These are phyloP conservation scores for Cheilosia variabilis DNA, from an alignment of 2,888 invertebrate genomes.

Conservation along the genomic window DNA sequence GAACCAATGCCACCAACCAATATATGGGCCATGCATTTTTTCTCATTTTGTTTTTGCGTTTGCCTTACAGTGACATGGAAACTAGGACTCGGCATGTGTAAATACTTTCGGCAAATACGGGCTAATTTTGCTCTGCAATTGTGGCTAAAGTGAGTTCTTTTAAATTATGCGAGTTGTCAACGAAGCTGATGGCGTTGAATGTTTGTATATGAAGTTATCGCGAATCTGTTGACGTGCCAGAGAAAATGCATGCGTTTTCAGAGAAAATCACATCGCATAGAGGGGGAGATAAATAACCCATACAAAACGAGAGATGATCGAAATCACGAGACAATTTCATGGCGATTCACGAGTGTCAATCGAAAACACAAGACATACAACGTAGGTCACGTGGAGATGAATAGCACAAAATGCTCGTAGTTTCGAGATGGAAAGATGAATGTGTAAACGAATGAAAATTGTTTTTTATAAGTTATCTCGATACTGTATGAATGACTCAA, in stretches of 20 bases:
- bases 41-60: too few species aligned
- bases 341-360: neutral
- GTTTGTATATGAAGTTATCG: neutral
- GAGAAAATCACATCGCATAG: slow-evolving; percentile 10
- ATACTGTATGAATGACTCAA: neutral
- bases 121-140: too few species aligned
- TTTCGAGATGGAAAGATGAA: neutral
- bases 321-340: slow-evolving; percentile 1
- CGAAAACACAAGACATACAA: neutral
- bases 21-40: slow-evolving; percentile 39
- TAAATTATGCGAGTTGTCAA: neutral
- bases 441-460: neutral
- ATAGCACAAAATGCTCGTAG: neutral
- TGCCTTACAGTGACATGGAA: too few species aligned
- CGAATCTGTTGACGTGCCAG: neutral
- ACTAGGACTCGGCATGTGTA: too few species aligned
- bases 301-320: neutral
- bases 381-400: slow-evolving; percentile 20
- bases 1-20: slow-evolving; percentile 57
- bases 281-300: neutral
- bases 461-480: too few species aligned
- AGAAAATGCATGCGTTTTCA: slow-evolving; percentile 12
- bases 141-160: neutral
- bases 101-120: too few species aligned
- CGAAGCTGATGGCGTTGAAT: neutral